Percentiles rank a stretch among this genome's conserved stretches.
These are phyloP conservation scores for Karalla daura DNA, from an alignment of 2,797 vertebrate species.

Conservation along the genomic window DNA sequence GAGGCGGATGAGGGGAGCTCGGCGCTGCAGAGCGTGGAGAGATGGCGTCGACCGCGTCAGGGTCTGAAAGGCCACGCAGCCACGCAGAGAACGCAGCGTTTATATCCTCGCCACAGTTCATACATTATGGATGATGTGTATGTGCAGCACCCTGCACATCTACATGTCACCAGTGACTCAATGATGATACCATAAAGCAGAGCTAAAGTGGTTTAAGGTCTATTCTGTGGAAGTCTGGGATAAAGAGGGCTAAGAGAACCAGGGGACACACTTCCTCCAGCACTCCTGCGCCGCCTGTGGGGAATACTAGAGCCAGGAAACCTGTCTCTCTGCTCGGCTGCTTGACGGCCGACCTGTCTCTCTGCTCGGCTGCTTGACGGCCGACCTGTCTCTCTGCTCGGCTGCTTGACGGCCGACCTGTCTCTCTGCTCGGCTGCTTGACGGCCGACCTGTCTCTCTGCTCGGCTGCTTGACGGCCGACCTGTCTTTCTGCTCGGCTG, in stretches of 20 bases:
- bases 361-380: constrained; percentile 81
- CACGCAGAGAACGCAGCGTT: constrained; percentile 77
- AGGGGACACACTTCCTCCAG: constrained; percentile 66
- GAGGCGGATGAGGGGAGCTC: constrained; percentile 64
- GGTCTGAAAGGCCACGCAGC: constrained; percentile 76
- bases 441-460: constrained; percentile 77
- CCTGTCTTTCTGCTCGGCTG: constrained; percentile 76
- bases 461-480: constrained; percentile 83
- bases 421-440: constrained; percentile 79
- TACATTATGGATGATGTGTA: constrained; percentile 83
- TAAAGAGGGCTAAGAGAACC: constrained; percentile 82
- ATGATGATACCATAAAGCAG: constrained; percentile 81
- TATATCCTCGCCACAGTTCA: constrained; percentile 76
- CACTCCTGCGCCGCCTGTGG: constrained; percentile 61
- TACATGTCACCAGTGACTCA: constrained; percentile 82
- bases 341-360: constrained; percentile 82
- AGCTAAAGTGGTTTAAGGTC: constrained; percentile 79
- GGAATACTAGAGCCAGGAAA: constrained; percentile 76
- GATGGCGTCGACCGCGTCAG: constrained; percentile 63
- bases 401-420: constrained; percentile 83
- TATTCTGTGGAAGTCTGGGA: constrained; percentile 79
- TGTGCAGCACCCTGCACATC: constrained; percentile 72
- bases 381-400: constrained; percentile 74
- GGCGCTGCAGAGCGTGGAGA: constrained; percentile 57
- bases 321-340: constrained; percentile 74